Evolutionary conservation across 1,140 invertebrate species (phyloP).

Genomic region (Polypedilum vanderplanki): DNA sequence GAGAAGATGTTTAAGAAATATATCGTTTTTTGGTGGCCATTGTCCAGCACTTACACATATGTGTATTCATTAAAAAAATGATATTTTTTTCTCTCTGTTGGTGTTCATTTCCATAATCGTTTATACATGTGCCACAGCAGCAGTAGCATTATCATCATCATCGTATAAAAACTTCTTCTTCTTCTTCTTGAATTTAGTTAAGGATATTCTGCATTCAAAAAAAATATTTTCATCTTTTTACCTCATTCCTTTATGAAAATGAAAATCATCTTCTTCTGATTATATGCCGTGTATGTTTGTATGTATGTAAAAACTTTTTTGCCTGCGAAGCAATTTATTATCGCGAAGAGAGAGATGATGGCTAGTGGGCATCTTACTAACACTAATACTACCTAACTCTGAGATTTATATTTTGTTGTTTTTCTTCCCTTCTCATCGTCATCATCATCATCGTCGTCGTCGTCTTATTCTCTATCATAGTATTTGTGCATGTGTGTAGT

Average conservation of each 20-base stretch:
- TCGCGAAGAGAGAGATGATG: constrained; percentile 6
- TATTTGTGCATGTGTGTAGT: too few species aligned
- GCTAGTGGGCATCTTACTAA: constrained; percentile 20
- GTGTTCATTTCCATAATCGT: constrained; percentile 25
- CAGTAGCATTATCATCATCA: constrained; percentile 2
- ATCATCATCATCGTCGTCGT: not conserved
- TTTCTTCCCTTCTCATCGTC: not conserved
- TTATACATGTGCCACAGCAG: not conserved
- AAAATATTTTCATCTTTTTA: not conserved
- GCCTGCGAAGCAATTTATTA: constrained; percentile 12
- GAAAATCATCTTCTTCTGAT: constrained; percentile 4
- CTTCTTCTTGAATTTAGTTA: not conserved
- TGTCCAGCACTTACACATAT: not conserved
- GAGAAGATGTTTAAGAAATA: not conserved
- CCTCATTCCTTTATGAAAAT: not conserved
- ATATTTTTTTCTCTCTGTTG: too few species aligned
- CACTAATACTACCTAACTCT: not conserved
- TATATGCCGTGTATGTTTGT: too few species aligned
- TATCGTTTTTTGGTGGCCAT: not conserved
- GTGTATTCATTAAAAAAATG: not conserved
- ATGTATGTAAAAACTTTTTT: not conserved
- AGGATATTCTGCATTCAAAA: not conserved
- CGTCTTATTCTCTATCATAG: too few species aligned
- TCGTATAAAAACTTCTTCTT: not conserved
- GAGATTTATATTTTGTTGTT: constrained; percentile 2